Conservation (phyloP, 2,888 invertebrate genomes). For the Trachelus iudaicus region DNA sequence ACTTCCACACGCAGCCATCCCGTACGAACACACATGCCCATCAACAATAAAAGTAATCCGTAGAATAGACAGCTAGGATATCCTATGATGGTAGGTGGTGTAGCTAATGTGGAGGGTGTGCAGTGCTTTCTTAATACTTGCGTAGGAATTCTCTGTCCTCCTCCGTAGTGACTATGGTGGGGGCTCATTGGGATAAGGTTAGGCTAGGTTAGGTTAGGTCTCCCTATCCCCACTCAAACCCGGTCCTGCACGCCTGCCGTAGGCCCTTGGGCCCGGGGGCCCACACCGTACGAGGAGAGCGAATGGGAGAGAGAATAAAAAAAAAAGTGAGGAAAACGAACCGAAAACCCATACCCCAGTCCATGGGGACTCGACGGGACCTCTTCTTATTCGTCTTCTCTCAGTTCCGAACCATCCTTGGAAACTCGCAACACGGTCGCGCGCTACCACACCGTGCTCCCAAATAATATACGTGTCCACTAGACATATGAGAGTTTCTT, state of each 20-base stretch:
- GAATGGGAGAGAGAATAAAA: conserved; percentile 30
- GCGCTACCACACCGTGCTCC: conserved; percentile 9
- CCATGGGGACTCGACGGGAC: conserved; percentile 52
- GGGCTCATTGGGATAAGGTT: conserved; percentile 46
- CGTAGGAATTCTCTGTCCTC: neutral
- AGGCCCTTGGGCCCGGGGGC: conserved; percentile 58
- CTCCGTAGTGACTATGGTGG: conserved; percentile 39
- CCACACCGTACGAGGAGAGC: conserved; percentile 39
- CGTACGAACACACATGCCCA: neutral
- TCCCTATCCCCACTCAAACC: conserved; percentile 43
- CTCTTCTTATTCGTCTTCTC: conserved; percentile 45
- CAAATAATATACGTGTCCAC: conserved; percentile 3
- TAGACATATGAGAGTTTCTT: conserved; percentile 24
- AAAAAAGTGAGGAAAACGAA: conserved; percentile 56
- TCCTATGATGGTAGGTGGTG: neutral
- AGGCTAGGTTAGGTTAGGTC: conserved; percentile 48
- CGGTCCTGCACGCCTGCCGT: conserved; percentile 44
- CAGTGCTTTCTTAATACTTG: neutral
- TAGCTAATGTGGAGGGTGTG: neutral
- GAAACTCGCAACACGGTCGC: conserved; percentile 47
- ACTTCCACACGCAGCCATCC: conserved; percentile 4
- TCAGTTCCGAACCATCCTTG: conserved; percentile 65
- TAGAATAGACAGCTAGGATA: conserved; percentile 11
- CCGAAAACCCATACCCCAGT: conserved; percentile 60
- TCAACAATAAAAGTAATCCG: conserved; percentile 16